Base-by-base conservation (phyloP, 2,113 vertebrate species). In the Phyllostomus discolor region DNA sequence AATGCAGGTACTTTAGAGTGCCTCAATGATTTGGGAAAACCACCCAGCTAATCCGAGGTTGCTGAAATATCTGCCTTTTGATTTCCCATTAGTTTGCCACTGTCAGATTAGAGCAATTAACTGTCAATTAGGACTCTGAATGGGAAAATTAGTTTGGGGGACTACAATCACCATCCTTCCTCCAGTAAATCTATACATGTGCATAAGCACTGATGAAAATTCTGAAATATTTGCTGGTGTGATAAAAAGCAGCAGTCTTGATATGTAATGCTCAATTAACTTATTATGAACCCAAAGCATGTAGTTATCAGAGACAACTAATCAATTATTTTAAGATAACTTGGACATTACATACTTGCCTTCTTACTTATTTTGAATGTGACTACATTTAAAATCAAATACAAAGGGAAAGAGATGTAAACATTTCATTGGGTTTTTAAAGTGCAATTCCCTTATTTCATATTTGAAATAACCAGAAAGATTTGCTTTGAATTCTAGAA, bases 41-140 rank as follows among this genome's bases (percentile, higher is more conserved):
- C 91, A 91, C 81, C 50, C 72, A 76, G 33, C 35, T 93, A 88
- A 88, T 94, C 73, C 35, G 35, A 95, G 87, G 73, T 88, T 85
- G 91, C 31, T 50, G 82, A 92, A 88, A 92, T 85, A 79, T 48
- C 87, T 95, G 96, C 41, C 33, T 92, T 73, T 41, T 85, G 76
- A 88, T 85, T 94, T 90, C 69, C 57, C 31, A 33, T 73, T 38
- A 88, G 79, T 57, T 72, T 7, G 20, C 57, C 31, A 52, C 88
- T 90, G 38, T 96, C 86, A 59, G 89, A 86, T 91, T 79, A 91
- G 78, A 96, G 78, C 88, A 96, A 96, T 94, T 96, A 96, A 80
- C 54, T 86, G 43, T 69, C 64, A 91, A 96, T 96, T 96, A 94
- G 64, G 62, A 76, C 54, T 90, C 41, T 86, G 82, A 95, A 95